Conservation (phyloP, 2,797 vertebrate genomes). For the Chrysocyon brachyurus region DNA sequence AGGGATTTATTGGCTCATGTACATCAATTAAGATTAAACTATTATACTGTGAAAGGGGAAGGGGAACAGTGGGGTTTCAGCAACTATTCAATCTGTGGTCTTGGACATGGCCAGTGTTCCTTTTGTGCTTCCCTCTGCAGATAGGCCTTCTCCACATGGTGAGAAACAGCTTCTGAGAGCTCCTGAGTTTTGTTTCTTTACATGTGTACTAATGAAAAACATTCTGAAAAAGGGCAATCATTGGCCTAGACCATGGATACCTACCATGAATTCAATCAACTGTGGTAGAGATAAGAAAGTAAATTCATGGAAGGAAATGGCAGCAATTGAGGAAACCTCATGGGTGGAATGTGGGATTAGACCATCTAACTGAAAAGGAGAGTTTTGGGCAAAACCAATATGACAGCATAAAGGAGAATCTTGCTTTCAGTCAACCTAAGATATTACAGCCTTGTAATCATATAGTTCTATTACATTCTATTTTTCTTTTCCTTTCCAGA, state of each 20-base stretch:
- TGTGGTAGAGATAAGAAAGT: background rate
- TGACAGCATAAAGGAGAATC: background rate
- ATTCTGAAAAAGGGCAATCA: background rate
- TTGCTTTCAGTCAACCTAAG: background rate
- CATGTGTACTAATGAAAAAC: background rate
- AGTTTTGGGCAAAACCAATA: background rate
- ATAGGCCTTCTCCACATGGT: background rate
- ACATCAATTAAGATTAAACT: background rate
- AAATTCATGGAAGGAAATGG: background rate
- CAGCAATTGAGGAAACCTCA: background rate
- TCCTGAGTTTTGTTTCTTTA: background rate
- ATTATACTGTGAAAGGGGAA: background rate
- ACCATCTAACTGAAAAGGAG: background rate
- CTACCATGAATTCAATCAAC: background rate
- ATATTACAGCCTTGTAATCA: background rate
- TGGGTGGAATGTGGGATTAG: too few relatives aligned
- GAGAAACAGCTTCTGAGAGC: constrained; percentile 30
- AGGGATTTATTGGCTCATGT: background rate
- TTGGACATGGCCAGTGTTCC: background rate
- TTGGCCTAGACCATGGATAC: background rate
- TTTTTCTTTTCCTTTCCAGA: background rate
- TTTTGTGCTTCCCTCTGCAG: background rate
- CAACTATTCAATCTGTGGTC: background rate
- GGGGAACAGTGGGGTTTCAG: background rate
- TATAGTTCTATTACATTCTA: background rate